Percentiles rank a stretch among this genome's conserved stretches.
Evolutionary conservation across 2,113 vertebrate genomes (phyloP).

Genomic region (Hippocampus abdominalis): DNA sequence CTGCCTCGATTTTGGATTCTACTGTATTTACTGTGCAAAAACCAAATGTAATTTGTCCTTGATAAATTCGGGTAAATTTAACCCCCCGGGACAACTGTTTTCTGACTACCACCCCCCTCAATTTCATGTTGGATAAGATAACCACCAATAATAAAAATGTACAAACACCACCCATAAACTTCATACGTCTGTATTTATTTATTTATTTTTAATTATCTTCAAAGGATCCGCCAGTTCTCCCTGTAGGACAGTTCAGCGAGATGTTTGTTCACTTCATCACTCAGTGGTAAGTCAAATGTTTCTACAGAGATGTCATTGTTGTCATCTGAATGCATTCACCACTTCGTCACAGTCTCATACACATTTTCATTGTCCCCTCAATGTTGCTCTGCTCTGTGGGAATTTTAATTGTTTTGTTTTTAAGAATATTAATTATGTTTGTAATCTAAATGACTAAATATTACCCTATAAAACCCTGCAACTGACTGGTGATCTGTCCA

Average conservation of each 20-base stretch:
- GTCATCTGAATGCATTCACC: not conserved
- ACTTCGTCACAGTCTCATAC: not conserved
- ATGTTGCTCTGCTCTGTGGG: not conserved
- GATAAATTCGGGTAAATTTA: too few species aligned
- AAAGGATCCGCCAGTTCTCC: conserved; percentile 95
- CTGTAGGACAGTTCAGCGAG: conserved; percentile 92
- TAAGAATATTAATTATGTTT: not conserved
- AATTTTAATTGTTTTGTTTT: not conserved
- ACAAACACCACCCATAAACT: not conserved
- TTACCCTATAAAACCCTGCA: not conserved
- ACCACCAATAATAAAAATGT: not conserved
- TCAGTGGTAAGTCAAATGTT: conserved; percentile 87
- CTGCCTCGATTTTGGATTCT: too few species aligned
- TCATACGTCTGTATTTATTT: not conserved
- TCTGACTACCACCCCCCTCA: not conserved
- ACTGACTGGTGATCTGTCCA: not conserved
- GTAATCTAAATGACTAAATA: not conserved
- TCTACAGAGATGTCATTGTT: not conserved
- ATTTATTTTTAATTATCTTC: conserved; percentile 11
- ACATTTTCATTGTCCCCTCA: not conserved
- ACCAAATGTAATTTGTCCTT: too few species aligned
- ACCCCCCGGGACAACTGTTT: not conserved
- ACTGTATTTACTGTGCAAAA: too few species aligned
- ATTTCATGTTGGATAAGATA: not conserved
- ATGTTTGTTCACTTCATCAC: conserved; percentile 98